These are phyloP conservation scores for Phengaris alcon DNA, from an alignment of 2,888 invertebrate species.

Conservation along the genomic window DNA sequence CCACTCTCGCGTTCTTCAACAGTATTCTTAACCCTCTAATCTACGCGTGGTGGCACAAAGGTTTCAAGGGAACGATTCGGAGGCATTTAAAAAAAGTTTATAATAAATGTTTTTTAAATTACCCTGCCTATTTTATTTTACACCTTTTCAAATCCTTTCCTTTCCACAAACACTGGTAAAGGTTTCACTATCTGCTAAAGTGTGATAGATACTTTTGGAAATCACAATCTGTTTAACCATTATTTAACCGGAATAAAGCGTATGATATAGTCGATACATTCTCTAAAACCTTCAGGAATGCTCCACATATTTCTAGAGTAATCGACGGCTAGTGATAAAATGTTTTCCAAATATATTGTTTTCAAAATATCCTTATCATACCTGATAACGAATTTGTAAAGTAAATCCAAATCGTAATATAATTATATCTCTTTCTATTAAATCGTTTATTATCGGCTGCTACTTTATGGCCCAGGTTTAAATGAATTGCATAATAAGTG, in stretches of 20 bases:
- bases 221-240: background rate
- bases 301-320: background rate
- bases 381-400: background rate
- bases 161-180: too few species aligned
- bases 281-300: too few species aligned
- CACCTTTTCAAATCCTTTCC: background rate
- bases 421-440: background rate
- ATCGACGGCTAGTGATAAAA: background rate
- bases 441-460: background rate
- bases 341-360: background rate
- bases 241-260: too few species aligned
- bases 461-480: background rate
- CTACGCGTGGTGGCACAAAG: constrained; percentile 86
- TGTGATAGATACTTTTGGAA: background rate
- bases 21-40: constrained; percentile 82
- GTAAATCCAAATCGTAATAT: background rate
- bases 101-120: constrained; percentile 18
- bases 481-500: too few species aligned
- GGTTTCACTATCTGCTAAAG: too few species aligned
- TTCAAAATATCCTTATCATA: background rate
- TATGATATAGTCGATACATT: too few species aligned
- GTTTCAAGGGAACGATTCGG: constrained; percentile 76
- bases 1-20: constrained; percentile 80
- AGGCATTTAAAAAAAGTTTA: constrained; percentile 49
- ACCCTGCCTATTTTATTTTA: background rate